A percentile compares a stretch with the other conserved stretches of the same genome.
Evolutionary conservation across 2,888 invertebrate species (phyloP).

Genomic region (Dendrolimus pini): DNA sequence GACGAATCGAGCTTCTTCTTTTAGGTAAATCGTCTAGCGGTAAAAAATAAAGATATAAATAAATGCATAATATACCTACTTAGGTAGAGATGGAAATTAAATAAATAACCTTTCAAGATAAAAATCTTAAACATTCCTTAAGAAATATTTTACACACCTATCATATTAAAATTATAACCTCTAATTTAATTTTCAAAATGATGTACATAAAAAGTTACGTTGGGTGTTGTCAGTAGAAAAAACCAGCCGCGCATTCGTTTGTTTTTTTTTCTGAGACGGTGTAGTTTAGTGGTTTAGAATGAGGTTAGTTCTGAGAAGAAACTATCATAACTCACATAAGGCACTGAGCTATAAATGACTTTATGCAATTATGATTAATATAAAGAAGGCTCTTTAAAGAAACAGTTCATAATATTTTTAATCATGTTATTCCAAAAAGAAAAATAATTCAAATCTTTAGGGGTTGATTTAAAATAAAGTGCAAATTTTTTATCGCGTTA

Average conservation of each 20-base stretch:
- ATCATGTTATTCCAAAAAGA: no score
- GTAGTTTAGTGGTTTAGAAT: slow-evolving; percentile 53
- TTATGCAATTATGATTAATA: slow-evolving; percentile 1
- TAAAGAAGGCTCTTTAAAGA: slow-evolving; percentile 29
- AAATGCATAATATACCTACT: slow-evolving; percentile 15
- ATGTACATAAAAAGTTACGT: slow-evolving; percentile 52
- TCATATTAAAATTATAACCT: slow-evolving; percentile 75
- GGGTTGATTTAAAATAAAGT: no score
- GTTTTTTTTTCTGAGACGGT: slow-evolving; percentile 42
- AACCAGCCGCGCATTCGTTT: slow-evolving; percentile 60
- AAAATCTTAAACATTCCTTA: slow-evolving; percentile 47
- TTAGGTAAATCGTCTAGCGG: slow-evolving; percentile 17
- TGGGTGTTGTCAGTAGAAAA: slow-evolving; percentile 67
- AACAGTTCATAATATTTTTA: background rate
- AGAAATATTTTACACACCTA: slow-evolving; percentile 69
- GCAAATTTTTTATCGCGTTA: no score
- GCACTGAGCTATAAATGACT: slow-evolving; percentile 13
- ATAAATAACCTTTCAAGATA: slow-evolving; percentile 50
- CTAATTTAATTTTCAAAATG: slow-evolving; percentile 74
- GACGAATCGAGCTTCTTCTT: slow-evolving; percentile 6
- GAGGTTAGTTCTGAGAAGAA: slow-evolving; percentile 50
- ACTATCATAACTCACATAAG: slow-evolving; percentile 42
- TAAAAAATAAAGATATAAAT: slow-evolving; percentile 23
- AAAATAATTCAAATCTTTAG: no score
- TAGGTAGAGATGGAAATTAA: slow-evolving; percentile 24